Evolutionary conservation across 2,113 vertebrate species (phyloP), one percentile per base, ranked within the genome.

Genomic region (Dasypus novemcinctus): DNA sequence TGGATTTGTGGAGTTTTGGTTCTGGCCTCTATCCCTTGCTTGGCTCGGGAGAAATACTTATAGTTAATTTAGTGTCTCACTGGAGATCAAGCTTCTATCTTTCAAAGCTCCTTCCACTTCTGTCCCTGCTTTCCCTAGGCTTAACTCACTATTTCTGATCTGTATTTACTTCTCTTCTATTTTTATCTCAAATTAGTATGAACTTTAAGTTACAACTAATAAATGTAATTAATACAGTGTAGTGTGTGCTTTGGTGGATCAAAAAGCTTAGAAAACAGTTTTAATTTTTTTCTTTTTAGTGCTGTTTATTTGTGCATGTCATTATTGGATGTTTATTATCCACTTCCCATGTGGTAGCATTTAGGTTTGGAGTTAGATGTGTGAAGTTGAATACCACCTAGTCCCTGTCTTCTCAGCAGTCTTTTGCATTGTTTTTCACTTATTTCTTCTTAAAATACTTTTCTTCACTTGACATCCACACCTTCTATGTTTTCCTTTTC

Each of bases 251-350:
- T 61, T 36, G 18, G 38, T 89, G n/a, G 41, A 76, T 76, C 29
- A 43, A 52, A 52, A 52, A 52, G 7, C 49, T 52, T 52, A 52
- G 12, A 54, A 54, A 54, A 54, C 52, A 54, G 71, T 27, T 52
- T 72, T 79, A 71, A 49, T 41, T 27, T 43, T 72, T 75, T 41
- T 27, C 29, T 72, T 75, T 72, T 72, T 57, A 74, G 46, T 91
- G 17, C 36, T 91, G 7, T 90, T 64, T 43, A 75, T 61, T 72
- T 89, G 36, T 94, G 80, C 4, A 46, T 38, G 46, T 57, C 29
- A 61, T 57, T 86, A 57, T 74, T 31, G 81, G 25, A 64, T 95
- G 36, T 80, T 95, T 86, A 91, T n/a, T 80, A 86, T 64, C 33
- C 14, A 27, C 59, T 27, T 81, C 66, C 31, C 59, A 9, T 81